Percentiles rank a stretch among this genome's conserved stretches.
Evolutionary conservation across 1,140 invertebrate species (phyloP).

Genomic region (Hyposmocoma kahamanoa): DNA sequence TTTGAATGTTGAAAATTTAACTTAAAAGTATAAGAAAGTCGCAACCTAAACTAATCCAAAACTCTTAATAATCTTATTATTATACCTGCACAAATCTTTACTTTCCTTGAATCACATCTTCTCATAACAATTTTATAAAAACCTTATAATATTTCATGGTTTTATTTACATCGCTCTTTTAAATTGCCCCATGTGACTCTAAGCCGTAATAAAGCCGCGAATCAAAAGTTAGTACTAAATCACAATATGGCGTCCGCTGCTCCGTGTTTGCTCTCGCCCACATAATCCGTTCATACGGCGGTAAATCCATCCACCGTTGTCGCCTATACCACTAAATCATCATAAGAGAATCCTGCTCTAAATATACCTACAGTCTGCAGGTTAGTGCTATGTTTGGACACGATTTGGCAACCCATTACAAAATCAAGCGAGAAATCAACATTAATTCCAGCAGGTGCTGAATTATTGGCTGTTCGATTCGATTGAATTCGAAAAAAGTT

Average conservation of each 20-base stretch:
- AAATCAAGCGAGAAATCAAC: too few species aligned
- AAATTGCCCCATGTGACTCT: conserved; percentile 16
- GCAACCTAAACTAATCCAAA: too few species aligned
- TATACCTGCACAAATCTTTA: too few species aligned
- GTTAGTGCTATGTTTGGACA: background rate
- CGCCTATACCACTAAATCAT: conserved; percentile 65
- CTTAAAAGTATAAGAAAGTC: too few species aligned
- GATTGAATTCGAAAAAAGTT: background rate
- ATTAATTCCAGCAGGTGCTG: too few species aligned
- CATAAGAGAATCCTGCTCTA: conserved; percentile 64
- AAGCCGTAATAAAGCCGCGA: conserved; percentile 56
- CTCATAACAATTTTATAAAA: too few species aligned
- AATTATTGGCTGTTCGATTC: background rate
- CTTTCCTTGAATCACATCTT: too few species aligned
- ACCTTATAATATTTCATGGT: background rate
- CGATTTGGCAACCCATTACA: background rate
- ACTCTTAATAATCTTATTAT: too few species aligned
- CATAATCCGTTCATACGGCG: conserved; percentile 69
- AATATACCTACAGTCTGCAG: conserved; percentile 13
- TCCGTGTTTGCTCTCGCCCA: conserved; percentile 71
- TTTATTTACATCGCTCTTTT: conserved; percentile 9
- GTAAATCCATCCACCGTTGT: conserved; percentile 68
- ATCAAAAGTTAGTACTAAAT: conserved; percentile 68
- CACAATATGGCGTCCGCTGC: conserved; percentile 64
- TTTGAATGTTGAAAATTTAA: too few species aligned